phyloP scores from a whole-genome alignment of 2,888 invertebrate genomes.

The Philhelius pedissequus region DNA sequence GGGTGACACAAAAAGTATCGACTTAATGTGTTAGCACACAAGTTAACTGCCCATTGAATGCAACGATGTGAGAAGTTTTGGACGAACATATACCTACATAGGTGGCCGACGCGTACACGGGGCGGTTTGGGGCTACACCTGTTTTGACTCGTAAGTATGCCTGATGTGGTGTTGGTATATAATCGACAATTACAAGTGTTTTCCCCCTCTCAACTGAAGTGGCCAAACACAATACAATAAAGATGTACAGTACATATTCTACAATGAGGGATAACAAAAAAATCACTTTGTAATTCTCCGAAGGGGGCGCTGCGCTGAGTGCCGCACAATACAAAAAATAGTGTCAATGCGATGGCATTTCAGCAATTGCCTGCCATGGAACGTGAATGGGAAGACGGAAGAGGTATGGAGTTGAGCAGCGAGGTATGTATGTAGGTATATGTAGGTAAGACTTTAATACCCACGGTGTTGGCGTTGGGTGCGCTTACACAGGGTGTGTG shows the following conservation, averaged over 20 bases:
- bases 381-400: constrained; percentile 54
- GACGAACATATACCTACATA: too few species aligned
- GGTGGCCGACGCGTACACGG: background rate
- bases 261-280: constrained; percentile 58
- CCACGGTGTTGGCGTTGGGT: constrained; percentile 45
- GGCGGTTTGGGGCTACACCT: background rate
- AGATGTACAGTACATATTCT: constrained; percentile 7
- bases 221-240: constrained; percentile 25
- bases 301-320: constrained; percentile 41
- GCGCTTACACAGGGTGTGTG: constrained; percentile 54
- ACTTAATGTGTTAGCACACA: constrained; percentile 59
- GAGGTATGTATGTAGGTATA: too few species aligned
- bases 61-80: background rate
- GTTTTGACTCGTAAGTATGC: constrained; percentile 28
- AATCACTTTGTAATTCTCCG: constrained; percentile 59
- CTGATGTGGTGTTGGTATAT: constrained; percentile 29
- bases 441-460: constrained; percentile 49
- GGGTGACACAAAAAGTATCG: constrained; percentile 37
- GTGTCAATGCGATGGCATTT: constrained; percentile 19
- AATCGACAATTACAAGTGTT: constrained; percentile 66
- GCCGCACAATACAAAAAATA: background rate
- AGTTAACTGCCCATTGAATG: constrained; percentile 20
- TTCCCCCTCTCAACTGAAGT: constrained; percentile 31
- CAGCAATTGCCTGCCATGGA: constrained; percentile 22
- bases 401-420: background rate